Evolutionary conservation across 1,140 invertebrate genomes (phyloP), one percentile per base, ranked within the genome.

Genomic region (Drosophila mojavensis): DNA sequence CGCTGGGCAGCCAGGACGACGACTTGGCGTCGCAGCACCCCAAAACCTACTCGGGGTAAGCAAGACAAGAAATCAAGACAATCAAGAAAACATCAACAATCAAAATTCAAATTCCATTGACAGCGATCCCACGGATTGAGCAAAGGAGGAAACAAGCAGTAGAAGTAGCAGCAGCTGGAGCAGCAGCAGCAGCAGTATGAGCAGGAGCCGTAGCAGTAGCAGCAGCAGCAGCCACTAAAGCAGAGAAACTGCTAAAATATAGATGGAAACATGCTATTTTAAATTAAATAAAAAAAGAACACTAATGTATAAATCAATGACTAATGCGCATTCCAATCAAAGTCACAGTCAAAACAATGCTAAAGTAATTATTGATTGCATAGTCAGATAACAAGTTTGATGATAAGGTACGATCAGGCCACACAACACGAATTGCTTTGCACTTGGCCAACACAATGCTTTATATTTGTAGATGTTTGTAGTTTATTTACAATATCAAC

Each of bases 1-100:
- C 95, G 55, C 93, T 93, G 75, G 94, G 94, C 72, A 94, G 93
- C 77, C 95, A 95, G 88, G 95, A 95, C 70, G 95, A 96, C 85
- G 95, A 95, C 79, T 92, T 95, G 17, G 92, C 83, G 82, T 91
- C 93, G 71, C 94, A 94, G 82, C 93, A 94, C 67, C 92, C 94
- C 72, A 94, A 94, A 91, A 92, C 93, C 56, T 92, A 81, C 67
- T 81, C 90, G 30, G 82, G 88, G 91, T 92, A 78, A 85, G 77
- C 15, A 48, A 48, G 15, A 11, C 10, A 47, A 13, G 7, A 47
- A 11, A 45, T 15, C 6, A 36, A 17, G 11, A 9, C 17, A 60
- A 43, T 10, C 55, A 45, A 61, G 7, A 36, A 68, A 65, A 15
- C 15, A 24, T 24, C 20, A 43, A 15, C 45, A 50, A 45, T 15